Base-by-base conservation (phyloP, 1,140 invertebrate species). In the Hyphantria cunea region DNA sequence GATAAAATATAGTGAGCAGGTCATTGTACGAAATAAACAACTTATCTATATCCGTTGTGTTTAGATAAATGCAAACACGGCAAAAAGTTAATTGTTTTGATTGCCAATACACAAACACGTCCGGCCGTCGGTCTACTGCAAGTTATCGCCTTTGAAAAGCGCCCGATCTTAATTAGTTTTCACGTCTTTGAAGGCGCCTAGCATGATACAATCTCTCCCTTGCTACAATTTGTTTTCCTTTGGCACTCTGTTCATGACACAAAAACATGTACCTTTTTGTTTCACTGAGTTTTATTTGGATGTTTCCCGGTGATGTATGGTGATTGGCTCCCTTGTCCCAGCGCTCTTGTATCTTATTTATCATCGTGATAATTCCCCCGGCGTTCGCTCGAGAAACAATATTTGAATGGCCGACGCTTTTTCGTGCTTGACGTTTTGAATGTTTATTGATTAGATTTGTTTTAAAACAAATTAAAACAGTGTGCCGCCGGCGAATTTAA, bases 51-150 rank as follows among this genome's bases (percentile, higher is more conserved):
- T 84, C 77, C 72, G 78, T 80, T 79, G 72, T 81, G 72, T 77
- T 72, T 78, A 78, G 76, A 83, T 80, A 82, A 79, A 73, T 62
- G 74, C 67, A 76, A 72, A 74, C 74, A 72, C 62, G 76, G 82
- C 84, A 87, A 89, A 87, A 87, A 87, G 80, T 89, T 88, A 90
- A 86, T 90, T 90, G 88, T 90, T 90, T 90, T 86, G 83, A 85
- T 85, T 81, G 86, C 78, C 82, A 80, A 81, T 83, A 86, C 78
- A 88, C 74, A 86, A 84, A 85, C 74, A 82, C 70, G 72, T 73
- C 78, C 73, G 74, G 67, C 62, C 77, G 80, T 80, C 80, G 70
- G 83, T 85, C 82, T 72, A 74, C 64, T 62, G 68, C 73, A 72
- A 83, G 80, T 89, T 90, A 90, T 90, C 87, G 83, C 78, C 76